A percentile compares a stretch with the other conserved stretches of the same genome.
phyloP scores from a whole-genome alignment of 2,797 vertebrate genomes.

The Buceros bicornis region DNA sequence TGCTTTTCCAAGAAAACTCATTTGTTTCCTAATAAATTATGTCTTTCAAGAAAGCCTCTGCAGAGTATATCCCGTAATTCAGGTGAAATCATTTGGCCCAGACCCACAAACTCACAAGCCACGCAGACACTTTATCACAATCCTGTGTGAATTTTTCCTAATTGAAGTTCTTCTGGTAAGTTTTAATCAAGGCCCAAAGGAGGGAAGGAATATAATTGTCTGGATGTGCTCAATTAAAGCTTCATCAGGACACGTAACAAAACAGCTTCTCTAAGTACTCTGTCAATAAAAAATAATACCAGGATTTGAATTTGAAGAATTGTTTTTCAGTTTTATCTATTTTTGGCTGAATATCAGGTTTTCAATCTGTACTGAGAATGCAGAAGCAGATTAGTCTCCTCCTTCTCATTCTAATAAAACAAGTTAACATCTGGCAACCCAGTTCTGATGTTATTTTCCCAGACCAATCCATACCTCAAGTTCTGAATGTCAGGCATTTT shows the following conservation, averaged over 20 bases:
- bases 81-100: background rate
- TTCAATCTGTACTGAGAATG: slow-evolving; percentile 48
- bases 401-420: slow-evolving; percentile 46
- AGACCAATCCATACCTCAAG: slow-evolving; percentile 9
- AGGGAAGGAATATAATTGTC: background rate
- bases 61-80: background rate
- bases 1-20: background rate
- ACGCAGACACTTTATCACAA: background rate
- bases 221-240: background rate
- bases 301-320: slow-evolving; percentile 37
- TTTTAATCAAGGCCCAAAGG: background rate
- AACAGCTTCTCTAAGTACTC: background rate
- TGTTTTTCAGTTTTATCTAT: slow-evolving; percentile 48
- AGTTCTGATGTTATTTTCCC: slow-evolving; percentile 7
- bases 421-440: slow-evolving; percentile 68
- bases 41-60: background rate
- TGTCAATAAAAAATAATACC: background rate
- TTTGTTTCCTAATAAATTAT: background rate
- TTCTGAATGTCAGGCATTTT: background rate
- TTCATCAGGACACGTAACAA: background rate
- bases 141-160: background rate
- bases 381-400: slow-evolving; percentile 66
- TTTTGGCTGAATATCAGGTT: slow-evolving; percentile 50
- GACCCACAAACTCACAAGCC: background rate
- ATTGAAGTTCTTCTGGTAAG: background rate